phyloP scores from a whole-genome alignment of 2,888 invertebrate genomes.

The Napeogenes inachia region DNA sequence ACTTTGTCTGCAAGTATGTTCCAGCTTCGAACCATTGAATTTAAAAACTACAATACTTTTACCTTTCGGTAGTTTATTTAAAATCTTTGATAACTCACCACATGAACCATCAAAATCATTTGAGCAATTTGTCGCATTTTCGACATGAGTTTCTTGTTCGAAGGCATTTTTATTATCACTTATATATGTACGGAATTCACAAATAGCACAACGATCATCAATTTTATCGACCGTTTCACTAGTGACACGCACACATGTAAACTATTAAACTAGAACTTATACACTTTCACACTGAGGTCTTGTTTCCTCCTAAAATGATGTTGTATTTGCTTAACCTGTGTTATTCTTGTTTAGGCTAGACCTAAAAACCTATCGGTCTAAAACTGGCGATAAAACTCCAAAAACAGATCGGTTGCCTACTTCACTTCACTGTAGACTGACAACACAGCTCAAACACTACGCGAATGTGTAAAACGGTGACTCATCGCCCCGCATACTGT shows the following conservation, averaged over 20 bases:
- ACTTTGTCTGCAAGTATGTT: too few relatives aligned
- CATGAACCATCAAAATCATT: conserved; percentile 70
- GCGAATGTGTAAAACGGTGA: conserved; percentile 78
- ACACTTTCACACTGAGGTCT: conserved; percentile 71
- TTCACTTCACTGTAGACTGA: conserved; percentile 75
- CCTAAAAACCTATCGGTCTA: conserved; percentile 47
- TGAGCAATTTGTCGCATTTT: conserved; percentile 70
- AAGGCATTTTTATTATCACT: conserved; percentile 59
- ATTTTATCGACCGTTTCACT: conserved; percentile 74
- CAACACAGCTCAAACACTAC: conserved; percentile 76
- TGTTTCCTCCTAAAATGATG: conserved; percentile 49
- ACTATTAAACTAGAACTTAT: conserved; percentile 54
- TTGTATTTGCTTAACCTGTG: conserved; percentile 50
- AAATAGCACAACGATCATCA: conserved; percentile 68
- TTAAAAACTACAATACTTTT: too few relatives aligned
- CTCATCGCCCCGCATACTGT: conserved; percentile 79
- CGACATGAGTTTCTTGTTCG: conserved; percentile 68
- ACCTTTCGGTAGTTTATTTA: background rate
- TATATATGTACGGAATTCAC: conserved; percentile 61
- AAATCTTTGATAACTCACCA: conserved; percentile 52
- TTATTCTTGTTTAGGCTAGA: conserved; percentile 50
- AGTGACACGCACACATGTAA: conserved; percentile 68
- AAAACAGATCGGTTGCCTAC: conserved; percentile 58
- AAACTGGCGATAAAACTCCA: conserved; percentile 60
- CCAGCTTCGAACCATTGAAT: too few relatives aligned